Evolutionary conservation across 2,113 vertebrate genomes (phyloP).

Genomic region (Telmatochromis sp.): DNA sequence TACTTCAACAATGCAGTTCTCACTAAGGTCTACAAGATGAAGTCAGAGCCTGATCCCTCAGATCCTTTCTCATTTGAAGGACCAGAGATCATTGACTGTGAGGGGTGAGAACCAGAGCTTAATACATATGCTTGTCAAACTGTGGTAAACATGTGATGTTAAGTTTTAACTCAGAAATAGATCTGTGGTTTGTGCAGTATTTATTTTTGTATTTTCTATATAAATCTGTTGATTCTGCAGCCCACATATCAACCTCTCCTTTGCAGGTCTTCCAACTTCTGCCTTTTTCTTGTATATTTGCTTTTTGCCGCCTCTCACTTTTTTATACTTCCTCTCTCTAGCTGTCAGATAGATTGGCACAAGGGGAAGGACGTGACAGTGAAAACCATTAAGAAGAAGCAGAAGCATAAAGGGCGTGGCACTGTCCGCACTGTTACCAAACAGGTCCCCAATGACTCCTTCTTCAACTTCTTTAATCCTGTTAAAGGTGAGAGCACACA

Average conservation of each 20-base stretch:
- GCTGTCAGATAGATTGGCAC: conserved; percentile 95
- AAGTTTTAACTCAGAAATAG: neutral
- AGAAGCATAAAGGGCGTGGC: conserved; percentile 97
- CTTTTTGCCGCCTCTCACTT: neutral
- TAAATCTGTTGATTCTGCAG: neutral
- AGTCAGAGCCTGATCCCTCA: conserved; percentile 85
- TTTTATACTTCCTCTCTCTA: conserved; percentile 28
- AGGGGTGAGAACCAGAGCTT: conserved; percentile 79
- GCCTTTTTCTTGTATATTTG: neutral
- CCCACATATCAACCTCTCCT: conserved; percentile 3
- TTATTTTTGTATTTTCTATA: neutral
- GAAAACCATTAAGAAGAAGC: conserved; percentile 96
- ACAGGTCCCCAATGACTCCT: conserved; percentile 92
- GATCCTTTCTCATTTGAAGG: conserved; percentile 98
- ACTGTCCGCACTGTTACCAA: conserved; percentile 93
- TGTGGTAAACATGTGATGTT: neutral
- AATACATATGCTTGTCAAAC: neutral
- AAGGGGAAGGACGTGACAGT: conserved; percentile 96
- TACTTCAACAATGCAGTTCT: conserved; percentile 91
- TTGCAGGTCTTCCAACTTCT: neutral
- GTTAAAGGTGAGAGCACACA: conserved; percentile 77
- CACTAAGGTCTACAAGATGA: conserved; percentile 98
- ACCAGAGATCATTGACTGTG: conserved; percentile 94
- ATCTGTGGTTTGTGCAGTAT: neutral
- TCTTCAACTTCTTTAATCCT: conserved; percentile 98